These are phyloP conservation scores for Mesorhabditis belari DNA, from an alignment of 2,888 invertebrate genomes.

Conservation along the genomic window DNA sequence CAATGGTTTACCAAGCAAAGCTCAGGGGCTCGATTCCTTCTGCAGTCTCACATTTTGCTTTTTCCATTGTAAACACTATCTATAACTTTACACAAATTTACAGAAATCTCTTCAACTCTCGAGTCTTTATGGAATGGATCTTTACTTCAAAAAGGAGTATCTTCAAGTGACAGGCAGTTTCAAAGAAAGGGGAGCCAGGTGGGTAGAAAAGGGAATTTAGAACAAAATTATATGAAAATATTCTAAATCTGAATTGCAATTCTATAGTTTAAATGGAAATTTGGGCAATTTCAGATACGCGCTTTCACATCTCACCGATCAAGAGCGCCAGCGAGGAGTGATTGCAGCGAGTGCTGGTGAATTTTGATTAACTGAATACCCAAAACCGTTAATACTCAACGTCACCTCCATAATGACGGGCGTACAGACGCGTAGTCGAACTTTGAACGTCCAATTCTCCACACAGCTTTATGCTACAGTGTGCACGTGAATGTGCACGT, in stretches of 20 bases:
- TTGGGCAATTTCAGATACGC: slow-evolving; percentile 17
- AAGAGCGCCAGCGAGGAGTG: slow-evolving; percentile 27
- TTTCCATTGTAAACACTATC: not conserved
- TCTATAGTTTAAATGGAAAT: not conserved
- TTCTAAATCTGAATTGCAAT: not conserved
- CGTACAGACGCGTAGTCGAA: too few relatives aligned
- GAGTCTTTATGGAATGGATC: slow-evolving; percentile 69
- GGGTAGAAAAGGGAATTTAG: too few relatives aligned
- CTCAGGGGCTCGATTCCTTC: not conserved
- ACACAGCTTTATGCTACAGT: too few relatives aligned
- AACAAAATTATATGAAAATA: too few relatives aligned
- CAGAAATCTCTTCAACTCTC: slow-evolving; percentile 78
- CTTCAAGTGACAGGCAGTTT: slow-evolving; percentile 91
- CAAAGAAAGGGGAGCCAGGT: slow-evolving; percentile 86
- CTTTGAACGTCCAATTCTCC: too few relatives aligned
- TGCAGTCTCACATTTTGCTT: not conserved
- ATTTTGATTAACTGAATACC: not conserved
- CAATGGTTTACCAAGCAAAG: not conserved
- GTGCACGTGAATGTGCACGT: too few relatives aligned
- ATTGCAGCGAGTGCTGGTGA: slow-evolving; percentile 42
- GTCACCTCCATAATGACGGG: too few relatives aligned
- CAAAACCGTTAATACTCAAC: too few relatives aligned
- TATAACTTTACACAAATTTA: slow-evolving; percentile 23
- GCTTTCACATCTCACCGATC: slow-evolving; percentile 16
- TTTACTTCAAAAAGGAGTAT: slow-evolving; percentile 88